Base-by-base conservation (phyloP, 1,140 invertebrate species). In the Drosophila sp. region DNA sequence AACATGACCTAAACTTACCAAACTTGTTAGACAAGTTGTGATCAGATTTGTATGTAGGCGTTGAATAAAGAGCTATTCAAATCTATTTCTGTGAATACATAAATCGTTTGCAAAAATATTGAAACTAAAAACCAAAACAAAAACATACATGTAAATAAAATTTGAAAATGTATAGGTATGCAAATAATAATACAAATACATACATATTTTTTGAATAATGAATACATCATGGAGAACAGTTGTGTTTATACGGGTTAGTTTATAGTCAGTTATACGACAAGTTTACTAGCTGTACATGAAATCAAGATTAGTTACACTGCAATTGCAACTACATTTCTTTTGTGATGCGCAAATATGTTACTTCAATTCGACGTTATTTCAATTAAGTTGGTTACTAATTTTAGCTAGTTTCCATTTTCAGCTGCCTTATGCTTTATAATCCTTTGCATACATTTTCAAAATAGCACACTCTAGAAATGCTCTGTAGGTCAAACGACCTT, bases 21-120 rank as follows among this genome's bases (percentile, higher is more conserved):
- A 77, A 86, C 61, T 72, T 76, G 75, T 75, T 53, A 63, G 82
- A 82, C 82, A 72, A 82, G 82, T 86, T 87, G 61, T 45, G 75
- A 13, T 21, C 11, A 57, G 77, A 64, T 78, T 57, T 51, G 43
- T 46, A 66, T 63, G 82, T 86, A 58, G 82, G 82, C 67, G 75
- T 66, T 21, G 4, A 21, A 4, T 36, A 56, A 71, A 46, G 27
- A 54, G 43, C 6, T 48, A 57, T 34, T 57, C 43, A 50, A 59
- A 69, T n/a, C 51, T 38, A 29, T 64, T 50, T 50, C 46, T 64
- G 14, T 50, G 16, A 8, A 25, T 41, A 32, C 21, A 36, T 45
- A 14, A 48, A 58, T 29, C 16, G 1, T 48, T 41, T 46, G 16
- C n/a, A 27, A 21, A 27, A 48, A 13, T 27, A 27, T 48, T 48